phyloP scores from a whole-genome alignment of 2,888 invertebrate species.

The Argyra leucocephala region DNA sequence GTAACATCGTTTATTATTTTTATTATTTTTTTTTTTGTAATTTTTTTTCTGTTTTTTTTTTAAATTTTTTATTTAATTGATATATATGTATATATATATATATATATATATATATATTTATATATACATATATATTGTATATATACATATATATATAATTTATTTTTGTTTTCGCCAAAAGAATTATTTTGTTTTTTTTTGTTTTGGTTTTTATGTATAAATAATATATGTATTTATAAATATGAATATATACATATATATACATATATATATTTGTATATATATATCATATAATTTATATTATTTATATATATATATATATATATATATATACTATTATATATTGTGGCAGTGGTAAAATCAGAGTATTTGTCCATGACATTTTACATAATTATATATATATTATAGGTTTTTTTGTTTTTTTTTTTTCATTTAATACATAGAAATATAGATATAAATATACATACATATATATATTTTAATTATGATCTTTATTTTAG shows the following conservation, averaged over 20 bases:
- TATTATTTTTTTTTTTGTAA: not conserved
- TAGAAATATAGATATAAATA: no score
- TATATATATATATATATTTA: not conserved
- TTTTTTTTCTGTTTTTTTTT: no score
- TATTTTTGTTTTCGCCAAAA: constrained; percentile 40
- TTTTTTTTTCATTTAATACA: constrained; percentile 21
- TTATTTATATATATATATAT: not conserved
- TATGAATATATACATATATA: not conserved
- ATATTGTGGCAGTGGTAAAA: constrained; percentile 33
- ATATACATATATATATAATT: no score
- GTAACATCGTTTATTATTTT: constrained; percentile 38
- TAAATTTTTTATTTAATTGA: not conserved
- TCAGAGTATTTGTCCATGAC: constrained; percentile 33
- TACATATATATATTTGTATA: no score
- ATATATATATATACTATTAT: constrained; percentile 12
- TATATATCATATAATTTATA: no score
- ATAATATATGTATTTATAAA: not conserved
- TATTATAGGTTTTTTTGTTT: constrained; percentile 24
- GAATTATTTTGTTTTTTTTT: constrained; percentile 32
- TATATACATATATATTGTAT: not conserved
- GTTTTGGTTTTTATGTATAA: not conserved
- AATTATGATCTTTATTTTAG: constrained; percentile 12
- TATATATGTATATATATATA: not conserved
- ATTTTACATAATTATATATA: constrained; percentile 24
- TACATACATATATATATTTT: constrained; percentile 14